Percentiles rank a stretch among this genome's conserved stretches.
phyloP scores from a whole-genome alignment of 2,888 invertebrate genomes.

The Nomada fabriciana region DNA sequence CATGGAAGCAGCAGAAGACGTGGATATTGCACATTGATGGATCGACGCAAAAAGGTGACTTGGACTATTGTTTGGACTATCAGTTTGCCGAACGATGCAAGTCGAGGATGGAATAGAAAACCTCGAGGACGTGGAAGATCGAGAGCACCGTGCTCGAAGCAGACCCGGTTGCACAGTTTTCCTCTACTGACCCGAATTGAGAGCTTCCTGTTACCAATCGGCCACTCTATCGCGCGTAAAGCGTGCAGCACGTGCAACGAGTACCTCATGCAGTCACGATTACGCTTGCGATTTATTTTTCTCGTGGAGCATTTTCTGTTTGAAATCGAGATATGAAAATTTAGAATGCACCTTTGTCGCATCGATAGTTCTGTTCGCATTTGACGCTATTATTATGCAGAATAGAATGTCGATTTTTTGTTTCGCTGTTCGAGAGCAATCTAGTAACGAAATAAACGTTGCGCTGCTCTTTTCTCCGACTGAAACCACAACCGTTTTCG shows the following conservation, averaged over 20 bases:
- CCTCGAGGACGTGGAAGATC: conserved; percentile 42
- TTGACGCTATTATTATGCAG: no score
- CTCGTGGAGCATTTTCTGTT: background rate
- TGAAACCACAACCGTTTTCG: conserved; percentile 7
- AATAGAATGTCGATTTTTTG: no score
- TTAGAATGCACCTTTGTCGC: no score
- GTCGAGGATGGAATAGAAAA: conserved; percentile 4
- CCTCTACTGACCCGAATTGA: conserved; percentile 66
- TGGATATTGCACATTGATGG: background rate
- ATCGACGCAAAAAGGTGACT: background rate
- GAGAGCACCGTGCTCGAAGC: conserved; percentile 24
- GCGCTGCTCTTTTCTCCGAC: no score
- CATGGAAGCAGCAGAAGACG: no score
- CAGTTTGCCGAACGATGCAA: no score
- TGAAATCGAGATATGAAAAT: no score
- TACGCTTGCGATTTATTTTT: background rate
- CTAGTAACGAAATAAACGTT: background rate
- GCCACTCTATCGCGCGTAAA: conserved; percentile 29
- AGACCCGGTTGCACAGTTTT: conserved; percentile 60
- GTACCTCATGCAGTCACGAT: conserved; percentile 3
- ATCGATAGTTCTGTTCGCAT: no score
- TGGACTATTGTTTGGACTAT: background rate
- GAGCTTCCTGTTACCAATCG: conserved; percentile 58
- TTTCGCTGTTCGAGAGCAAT: no score
- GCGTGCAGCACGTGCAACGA: background rate